Evolutionary conservation across 2,888 invertebrate genomes (phyloP), one percentile per base, ranked within the genome.

Genomic region (Escarpia spicata): DNA sequence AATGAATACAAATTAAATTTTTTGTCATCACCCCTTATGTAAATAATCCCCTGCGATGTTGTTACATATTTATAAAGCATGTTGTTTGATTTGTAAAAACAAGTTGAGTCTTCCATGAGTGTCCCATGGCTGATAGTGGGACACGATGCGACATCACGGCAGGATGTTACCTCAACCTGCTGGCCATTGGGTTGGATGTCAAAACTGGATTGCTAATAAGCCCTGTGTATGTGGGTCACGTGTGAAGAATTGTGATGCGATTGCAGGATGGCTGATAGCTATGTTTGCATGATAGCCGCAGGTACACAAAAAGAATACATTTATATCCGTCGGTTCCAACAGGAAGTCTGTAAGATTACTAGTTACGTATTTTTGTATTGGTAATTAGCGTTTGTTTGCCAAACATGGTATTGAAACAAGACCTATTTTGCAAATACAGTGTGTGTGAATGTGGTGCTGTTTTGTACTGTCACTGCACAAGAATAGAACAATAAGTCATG

Each of bases 61-160:
- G 75, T 75, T 75, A 75, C 75, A 75, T 75, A 75, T 75, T 75
- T 75, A 75, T 75, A 75, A 75, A 75, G 75, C 75, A 26, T 75
- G 26, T 26, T 26, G 75, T 75, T 75, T 75, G 75, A 75, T 75
- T 75, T 75, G 75, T 75, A 26, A 75, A 75, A 75, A 75, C 75
- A 75, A 19, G 75, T 75, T 75, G 75, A 15, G 3, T 75, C 26
- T 26, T 75, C n/a, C 19, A 3, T 26, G 19, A 75, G 26, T 75
- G 75, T 75, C 26, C 4, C 4, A n/a, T 26, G 19, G 4, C 26
- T 75, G n/a, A n/a, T n/a, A 6, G 75, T 75, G 75, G 75, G 75
- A 75, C 75, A 75, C 6, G 19, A 75, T 75, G 75, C 75, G 19
- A 3, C 75, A 75, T 75, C 75, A 52, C 52, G 52, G 52, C 52